Base-by-base conservation (phyloP, 2,797 vertebrate genomes). In the Dallia pectoralis region DNA sequence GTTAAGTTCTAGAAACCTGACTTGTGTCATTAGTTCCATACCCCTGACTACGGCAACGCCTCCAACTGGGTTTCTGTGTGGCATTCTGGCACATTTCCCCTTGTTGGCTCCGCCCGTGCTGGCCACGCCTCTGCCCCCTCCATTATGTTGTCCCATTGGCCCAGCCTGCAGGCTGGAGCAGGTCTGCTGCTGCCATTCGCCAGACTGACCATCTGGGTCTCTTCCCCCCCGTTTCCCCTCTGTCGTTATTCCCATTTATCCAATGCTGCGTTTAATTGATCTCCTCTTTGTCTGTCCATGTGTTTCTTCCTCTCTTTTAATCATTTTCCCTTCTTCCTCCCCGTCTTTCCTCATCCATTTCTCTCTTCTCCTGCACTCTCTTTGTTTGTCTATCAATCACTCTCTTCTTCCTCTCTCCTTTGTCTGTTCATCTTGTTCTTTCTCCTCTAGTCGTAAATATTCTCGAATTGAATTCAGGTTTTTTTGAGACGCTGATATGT, bases 201-300 rank as follows among this genome's bases (percentile, higher is more conserved):
- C 74, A 80, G 82, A 80, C 81, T 73, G 70, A 72, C 78, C 78
- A 80, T 80, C 78, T 80, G 75, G 51, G 49, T 59, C 66, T 56
- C 18, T 62, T 9, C 64, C 72, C 63, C 44, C 68, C 62, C 76
- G 19, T 29, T 49, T 18, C 44, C 49, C 7, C 66, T 47, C 8
- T 53, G 22, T 73, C 30, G 63, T 19, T 19, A 4, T 36, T 36
- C 27, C 29, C 32, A 66, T 29, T 19, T 66, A 0, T 18, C 8
- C 5, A 44, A 14, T 44, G 8, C 48, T 68, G n/a, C 65, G n/a
- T 67, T 44, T 19, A 25, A 15, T 67, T 68, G 40, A n/a, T 47
- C 4, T 1, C 14, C 59, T 64, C 44, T 63, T 63, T 64, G 44
- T 66, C 65, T 40, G 61, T 67, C 18, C 49, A 70, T 32, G 67